A percentile compares a stretch with the other conserved stretches of the same genome.
Evolutionary conservation across 2,113 vertebrate species (phyloP).

Genomic region (Oenanthe melanoleuca): DNA sequence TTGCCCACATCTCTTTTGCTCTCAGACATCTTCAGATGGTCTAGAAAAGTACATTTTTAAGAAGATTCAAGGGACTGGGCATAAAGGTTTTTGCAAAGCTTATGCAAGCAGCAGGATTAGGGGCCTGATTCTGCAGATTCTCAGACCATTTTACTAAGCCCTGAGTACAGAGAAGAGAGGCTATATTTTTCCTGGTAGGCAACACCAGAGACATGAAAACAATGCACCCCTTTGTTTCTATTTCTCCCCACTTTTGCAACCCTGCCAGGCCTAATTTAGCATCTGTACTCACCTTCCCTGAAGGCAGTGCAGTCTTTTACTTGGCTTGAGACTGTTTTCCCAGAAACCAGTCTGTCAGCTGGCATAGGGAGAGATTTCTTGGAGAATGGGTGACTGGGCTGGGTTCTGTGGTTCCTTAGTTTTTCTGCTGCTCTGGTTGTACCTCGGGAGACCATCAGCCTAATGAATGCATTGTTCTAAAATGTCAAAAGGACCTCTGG

Average conservation of each 20-base stretch:
- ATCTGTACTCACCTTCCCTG: conserved; percentile 34
- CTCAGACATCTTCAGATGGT: background rate
- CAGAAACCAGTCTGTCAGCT: conserved; percentile 11
- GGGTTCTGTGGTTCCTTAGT: background rate
- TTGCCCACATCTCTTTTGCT: background rate
- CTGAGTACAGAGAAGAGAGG: background rate
- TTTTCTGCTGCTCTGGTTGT: background rate
- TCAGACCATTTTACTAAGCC: background rate
- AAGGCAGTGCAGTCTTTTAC: conserved; percentile 6
- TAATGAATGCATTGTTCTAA: conserved; percentile 47
- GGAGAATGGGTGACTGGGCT: conserved; percentile 4
- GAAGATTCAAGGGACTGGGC: background rate
- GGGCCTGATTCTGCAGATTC: background rate
- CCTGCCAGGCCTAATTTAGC: conserved; percentile 57
- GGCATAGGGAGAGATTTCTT: background rate
- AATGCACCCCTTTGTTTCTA: conserved; percentile 64
- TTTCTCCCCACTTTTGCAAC: conserved; percentile 48
- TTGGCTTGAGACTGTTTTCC: conserved; percentile 29
- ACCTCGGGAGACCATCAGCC: conserved; percentile 25
- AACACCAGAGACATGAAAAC: conserved; percentile 32
- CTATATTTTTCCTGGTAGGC: conserved; percentile 43
- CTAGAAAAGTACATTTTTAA: background rate
- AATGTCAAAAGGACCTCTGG: conserved; percentile 55
- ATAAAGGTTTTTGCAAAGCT: background rate
- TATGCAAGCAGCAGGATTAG: background rate